Evolutionary conservation across 2,113 vertebrate species (phyloP).

Genomic region (Pituophis catenifer): DNA sequence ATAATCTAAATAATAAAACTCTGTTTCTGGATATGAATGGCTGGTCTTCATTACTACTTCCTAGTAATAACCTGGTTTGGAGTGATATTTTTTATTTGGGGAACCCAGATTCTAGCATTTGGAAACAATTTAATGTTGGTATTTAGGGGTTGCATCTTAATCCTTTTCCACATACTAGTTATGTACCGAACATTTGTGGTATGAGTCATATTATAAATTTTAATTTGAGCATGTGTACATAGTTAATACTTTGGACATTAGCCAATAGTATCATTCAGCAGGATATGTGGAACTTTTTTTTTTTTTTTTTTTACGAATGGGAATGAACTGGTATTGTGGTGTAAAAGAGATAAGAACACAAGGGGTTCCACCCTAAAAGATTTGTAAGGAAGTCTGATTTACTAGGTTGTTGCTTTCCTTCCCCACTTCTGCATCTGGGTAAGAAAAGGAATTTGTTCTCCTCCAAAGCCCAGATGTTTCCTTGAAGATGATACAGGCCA

Average conservation of each 20-base stretch:
- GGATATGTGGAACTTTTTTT: not conserved
- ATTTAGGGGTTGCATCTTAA: not conserved
- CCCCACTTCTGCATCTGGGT: not conserved
- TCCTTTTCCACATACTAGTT: not conserved
- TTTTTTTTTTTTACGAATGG: not conserved
- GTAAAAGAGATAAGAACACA: not conserved
- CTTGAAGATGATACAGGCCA: slow-evolving; percentile 19
- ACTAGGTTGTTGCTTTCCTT: not conserved
- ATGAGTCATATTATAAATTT: not conserved
- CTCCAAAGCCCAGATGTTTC: slow-evolving; percentile 32
- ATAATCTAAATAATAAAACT: not conserved
- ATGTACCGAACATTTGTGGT: not conserved
- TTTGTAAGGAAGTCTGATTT: not conserved
- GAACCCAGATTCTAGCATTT: not conserved
- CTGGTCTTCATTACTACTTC: not conserved
- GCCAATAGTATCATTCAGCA: not conserved
- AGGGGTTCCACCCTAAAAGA: not conserved
- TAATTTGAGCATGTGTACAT: not conserved
- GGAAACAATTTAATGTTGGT: not conserved
- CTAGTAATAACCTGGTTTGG: not conserved
- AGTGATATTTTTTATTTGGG: not conserved
- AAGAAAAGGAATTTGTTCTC: slow-evolving; percentile 3
- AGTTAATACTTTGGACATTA: not conserved
- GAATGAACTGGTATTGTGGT: not conserved
- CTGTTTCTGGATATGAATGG: not conserved